These are phyloP conservation scores for Passer montanus DNA, from an alignment of 2,113 vertebrate genomes.

Conservation along the genomic window DNA sequence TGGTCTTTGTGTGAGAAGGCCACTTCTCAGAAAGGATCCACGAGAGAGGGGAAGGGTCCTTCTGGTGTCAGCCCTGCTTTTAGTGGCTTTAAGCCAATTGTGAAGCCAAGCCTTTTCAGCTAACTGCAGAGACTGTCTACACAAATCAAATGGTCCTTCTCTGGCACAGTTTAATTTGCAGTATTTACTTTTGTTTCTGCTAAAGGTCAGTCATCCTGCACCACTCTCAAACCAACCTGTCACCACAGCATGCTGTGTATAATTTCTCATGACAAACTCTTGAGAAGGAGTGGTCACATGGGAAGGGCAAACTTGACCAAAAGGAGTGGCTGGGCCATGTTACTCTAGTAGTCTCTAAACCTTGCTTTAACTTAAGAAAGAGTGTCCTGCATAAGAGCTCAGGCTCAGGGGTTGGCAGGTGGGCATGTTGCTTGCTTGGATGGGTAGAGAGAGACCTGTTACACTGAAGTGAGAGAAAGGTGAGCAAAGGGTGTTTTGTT, in stretches of 20 bases:
- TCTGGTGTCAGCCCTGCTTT: neutral
- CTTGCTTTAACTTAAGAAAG: neutral
- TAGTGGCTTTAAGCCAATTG: neutral
- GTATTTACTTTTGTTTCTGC: neutral
- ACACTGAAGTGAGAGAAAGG: neutral
- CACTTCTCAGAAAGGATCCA: neutral
- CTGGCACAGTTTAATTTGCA: neutral
- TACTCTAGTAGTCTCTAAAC: neutral
- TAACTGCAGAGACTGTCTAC: neutral
- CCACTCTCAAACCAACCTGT: neutral
- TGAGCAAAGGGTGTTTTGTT: neutral
- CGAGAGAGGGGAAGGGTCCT: neutral
- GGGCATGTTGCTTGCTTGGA: neutral
- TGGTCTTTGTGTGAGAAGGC: neutral
- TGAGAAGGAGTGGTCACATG: neutral
- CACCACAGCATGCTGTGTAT: neutral
- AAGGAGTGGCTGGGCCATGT: neutral
- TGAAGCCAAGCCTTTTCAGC: neutral
- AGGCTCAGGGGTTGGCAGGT: neutral
- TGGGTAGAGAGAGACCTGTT: neutral
- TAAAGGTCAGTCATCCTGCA: neutral
- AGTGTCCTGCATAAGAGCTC: neutral
- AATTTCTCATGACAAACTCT: neutral
- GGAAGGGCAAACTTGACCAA: neutral
- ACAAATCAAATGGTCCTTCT: neutral